Base-by-base conservation (phyloP, 1,140 invertebrate genomes). In the Micrasema minimum region DNA sequence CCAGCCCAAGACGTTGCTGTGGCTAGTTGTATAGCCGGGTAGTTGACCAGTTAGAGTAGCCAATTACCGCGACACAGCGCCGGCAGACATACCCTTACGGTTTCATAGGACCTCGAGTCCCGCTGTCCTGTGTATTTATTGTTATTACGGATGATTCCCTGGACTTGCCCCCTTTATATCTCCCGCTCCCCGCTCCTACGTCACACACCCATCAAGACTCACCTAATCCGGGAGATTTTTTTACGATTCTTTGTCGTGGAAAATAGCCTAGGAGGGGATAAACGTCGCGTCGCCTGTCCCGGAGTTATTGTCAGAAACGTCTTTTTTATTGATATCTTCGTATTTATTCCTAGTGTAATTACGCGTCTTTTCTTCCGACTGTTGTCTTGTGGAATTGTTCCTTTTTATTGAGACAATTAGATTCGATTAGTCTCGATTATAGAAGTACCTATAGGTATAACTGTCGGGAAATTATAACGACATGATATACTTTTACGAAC, bases 221-320 rank as follows among this genome's bases (percentile, higher is more conserved):
- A 38, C 62, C n/a, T 66, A 66, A 66, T 66, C 62, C 46, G 45
- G 16, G 31, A 66, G 45, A 66, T 66, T 66, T 66, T n/a, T 66
- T 66, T 66, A 66, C 26, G 62, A 38, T 51, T 50, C 62, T 51
- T 37, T 31, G 62, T 66, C 62, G 62, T 22, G 43, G 62, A 35
- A 66, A 66, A 41, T 59, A 35, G 55, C 55, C 55, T 20, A 59
- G 5, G 55, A 41, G 55, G 35, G 38, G 9, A 41, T 38, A 59
- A 59, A 41, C 55, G 55, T 38, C 37, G 55, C 55, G 55, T 18
- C 55, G 37, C 38, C 37, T 59, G 20, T 41, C 55, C 1, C 5
- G 10, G 55, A 59, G 18, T 59, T 59, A 59, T 59, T 41, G 31
- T 22, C 55, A 22, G 16, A 59, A 59, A 41, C 37, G 55, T 59